These are phyloP conservation scores for Pyxicephalus adspersus DNA, from an alignment of 2,113 vertebrate species.

Conservation along the genomic window DNA sequence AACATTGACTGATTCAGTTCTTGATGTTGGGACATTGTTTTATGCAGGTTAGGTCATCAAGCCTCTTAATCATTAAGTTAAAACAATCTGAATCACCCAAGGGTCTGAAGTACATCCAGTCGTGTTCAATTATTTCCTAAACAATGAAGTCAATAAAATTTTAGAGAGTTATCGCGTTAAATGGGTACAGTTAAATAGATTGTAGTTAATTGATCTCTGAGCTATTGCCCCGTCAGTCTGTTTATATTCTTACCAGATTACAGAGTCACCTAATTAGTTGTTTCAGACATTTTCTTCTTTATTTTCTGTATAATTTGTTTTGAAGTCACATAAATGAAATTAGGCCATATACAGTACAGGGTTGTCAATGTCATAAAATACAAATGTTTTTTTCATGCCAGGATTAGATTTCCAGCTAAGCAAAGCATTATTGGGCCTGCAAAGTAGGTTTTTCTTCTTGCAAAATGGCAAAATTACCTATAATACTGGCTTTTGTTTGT, in stretches of 20 bases:
- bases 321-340: too few relatives aligned
- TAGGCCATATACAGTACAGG: too few relatives aligned
- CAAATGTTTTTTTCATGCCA: too few relatives aligned
- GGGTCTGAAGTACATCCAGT: constrained; percentile 25
- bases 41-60: constrained; percentile 39
- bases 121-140: constrained; percentile 49
- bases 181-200: constrained; percentile 47
- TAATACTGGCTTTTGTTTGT: too few relatives aligned
- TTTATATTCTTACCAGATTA: constrained; percentile 9
- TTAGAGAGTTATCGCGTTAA: constrained; percentile 39
- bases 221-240: not conserved
- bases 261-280: constrained; percentile 5
- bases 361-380: too few relatives aligned
- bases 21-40: constrained; percentile 7
- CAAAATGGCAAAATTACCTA: too few relatives aligned
- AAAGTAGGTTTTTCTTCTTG: too few relatives aligned
- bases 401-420: too few relatives aligned
- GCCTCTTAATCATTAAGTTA: constrained; percentile 44
- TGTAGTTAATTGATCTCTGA: constrained; percentile 31
- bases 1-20: constrained; percentile 12
- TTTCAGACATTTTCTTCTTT: not conserved
- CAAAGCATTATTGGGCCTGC: too few relatives aligned
- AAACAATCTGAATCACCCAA: constrained; percentile 43
- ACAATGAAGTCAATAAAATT: constrained; percentile 47
- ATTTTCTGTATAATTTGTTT: too few relatives aligned